Percentiles rank a stretch among this genome's conserved stretches.
Evolutionary conservation across 1,140 invertebrate species (phyloP).

Genomic region (Phortica variegata): DNA sequence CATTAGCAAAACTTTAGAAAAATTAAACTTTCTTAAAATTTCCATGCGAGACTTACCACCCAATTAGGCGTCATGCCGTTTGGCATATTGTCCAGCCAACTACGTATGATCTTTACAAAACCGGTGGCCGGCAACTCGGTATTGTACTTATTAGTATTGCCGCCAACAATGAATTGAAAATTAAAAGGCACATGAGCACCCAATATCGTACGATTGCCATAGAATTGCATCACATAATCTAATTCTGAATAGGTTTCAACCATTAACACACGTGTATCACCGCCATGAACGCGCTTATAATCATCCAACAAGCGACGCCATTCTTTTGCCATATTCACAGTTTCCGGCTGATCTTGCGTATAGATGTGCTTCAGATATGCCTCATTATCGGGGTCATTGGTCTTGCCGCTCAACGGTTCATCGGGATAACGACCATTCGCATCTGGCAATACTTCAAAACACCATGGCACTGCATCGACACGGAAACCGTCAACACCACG

Average conservation of each 20-base stretch:
- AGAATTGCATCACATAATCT: conserved; percentile 61
- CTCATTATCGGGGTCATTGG: conserved; percentile 58
- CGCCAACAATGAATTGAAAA: conserved; percentile 58
- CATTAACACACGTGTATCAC: conserved; percentile 67
- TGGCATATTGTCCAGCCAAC: conserved; percentile 59
- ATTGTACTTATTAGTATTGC: conserved; percentile 56
- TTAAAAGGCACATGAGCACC: conserved; percentile 67
- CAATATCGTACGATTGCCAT: conserved; percentile 59
- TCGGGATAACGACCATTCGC: conserved; percentile 60
- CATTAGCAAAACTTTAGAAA: neutral
- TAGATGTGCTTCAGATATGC: conserved; percentile 65
- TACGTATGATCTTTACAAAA: conserved; percentile 55
- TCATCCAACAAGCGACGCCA: conserved; percentile 65
- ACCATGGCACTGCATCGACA: conserved; percentile 65
- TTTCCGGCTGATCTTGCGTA: conserved; percentile 64
- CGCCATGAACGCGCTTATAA: conserved; percentile 57
- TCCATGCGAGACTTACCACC: conserved; percentile 57
- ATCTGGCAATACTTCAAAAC: conserved; percentile 61
- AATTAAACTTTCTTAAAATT: conserved; percentile 7
- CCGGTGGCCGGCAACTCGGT: conserved; percentile 56
- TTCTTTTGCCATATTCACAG: conserved; percentile 63
- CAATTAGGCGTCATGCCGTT: conserved; percentile 57
- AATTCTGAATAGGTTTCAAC: conserved; percentile 65
- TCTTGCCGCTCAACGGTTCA: conserved; percentile 61
- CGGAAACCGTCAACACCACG: conserved; percentile 76